Evolutionary conservation across 2,888 invertebrate species (phyloP).

Genomic region (Folsomia manolachei): DNA sequence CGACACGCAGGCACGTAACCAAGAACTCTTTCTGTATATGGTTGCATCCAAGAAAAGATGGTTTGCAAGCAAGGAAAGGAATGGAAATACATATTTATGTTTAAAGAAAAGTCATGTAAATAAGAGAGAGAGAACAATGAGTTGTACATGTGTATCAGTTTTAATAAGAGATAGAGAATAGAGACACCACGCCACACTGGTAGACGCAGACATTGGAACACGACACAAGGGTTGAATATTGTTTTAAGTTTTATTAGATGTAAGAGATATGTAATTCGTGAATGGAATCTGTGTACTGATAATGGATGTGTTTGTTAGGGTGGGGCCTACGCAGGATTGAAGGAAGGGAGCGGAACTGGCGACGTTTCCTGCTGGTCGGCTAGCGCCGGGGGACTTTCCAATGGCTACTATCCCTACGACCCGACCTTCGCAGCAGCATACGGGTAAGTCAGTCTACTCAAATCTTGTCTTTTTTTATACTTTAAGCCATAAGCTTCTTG

Average conservation of each 20-base stretch:
- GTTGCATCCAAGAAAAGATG: neutral
- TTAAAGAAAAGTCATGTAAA: conserved; percentile 9
- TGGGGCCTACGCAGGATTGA: conserved; percentile 58
- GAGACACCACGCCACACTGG: conserved; percentile 6
- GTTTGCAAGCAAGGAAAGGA: no score
- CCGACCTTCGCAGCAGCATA: conserved; percentile 81
- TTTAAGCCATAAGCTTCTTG: no score
- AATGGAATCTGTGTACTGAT: conserved; percentile 50
- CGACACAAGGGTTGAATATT: conserved; percentile 3
- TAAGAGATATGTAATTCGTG: conserved; percentile 36
- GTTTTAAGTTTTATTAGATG: conserved; percentile 25
- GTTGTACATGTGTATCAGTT: conserved; percentile 7
- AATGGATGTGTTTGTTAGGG: conserved; percentile 50
- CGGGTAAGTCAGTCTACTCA: conserved; percentile 67
- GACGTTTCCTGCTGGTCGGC: conserved; percentile 95
- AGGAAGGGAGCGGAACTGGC: conserved; percentile 73
- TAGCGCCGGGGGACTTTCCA: conserved; percentile 76
- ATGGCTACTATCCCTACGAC: conserved; percentile 80
- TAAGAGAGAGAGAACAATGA: conserved; percentile 16
- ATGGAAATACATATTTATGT: no score
- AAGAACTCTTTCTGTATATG: neutral
- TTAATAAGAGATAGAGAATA: neutral
- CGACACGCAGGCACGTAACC: conserved; percentile 10
- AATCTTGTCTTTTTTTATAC: conserved; percentile 16
- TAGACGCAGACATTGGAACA: no score